phyloP scores from a whole-genome alignment of 2,888 invertebrate genomes.

The Meganola albula region DNA sequence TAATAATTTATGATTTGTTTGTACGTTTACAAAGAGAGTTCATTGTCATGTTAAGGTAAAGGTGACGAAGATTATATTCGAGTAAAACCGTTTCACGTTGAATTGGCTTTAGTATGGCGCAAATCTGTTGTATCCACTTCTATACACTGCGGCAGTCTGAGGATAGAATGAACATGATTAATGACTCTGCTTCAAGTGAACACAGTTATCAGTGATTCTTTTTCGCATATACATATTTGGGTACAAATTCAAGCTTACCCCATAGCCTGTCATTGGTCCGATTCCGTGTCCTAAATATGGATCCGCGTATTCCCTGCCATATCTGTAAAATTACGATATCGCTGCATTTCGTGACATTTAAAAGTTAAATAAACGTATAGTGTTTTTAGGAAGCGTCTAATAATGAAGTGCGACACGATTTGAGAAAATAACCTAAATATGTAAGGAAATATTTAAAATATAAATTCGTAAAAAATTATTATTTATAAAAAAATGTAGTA shows the following conservation, averaged over 20 bases:
- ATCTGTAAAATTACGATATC: slow-evolving; percentile 72
- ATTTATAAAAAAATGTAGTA: too few species aligned
- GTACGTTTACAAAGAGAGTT: slow-evolving; percentile 77
- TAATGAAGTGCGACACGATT: too few species aligned
- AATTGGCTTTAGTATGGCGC: slow-evolving; percentile 87
- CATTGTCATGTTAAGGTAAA: slow-evolving; percentile 73
- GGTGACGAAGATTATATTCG: slow-evolving; percentile 69
- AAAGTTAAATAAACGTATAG: too few species aligned
- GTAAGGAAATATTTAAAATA: too few species aligned
- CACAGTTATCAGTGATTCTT: too few species aligned
- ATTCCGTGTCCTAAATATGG: slow-evolving; percentile 97
- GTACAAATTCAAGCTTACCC: slow-evolving; percentile 80
- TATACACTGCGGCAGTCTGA: slow-evolving; percentile 95
- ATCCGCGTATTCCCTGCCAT: slow-evolving; percentile 94
- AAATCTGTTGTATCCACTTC: slow-evolving; percentile 96
- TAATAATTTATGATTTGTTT: slow-evolving; percentile 67
- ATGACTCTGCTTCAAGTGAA: neutral
- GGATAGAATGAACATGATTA: slow-evolving; percentile 9
- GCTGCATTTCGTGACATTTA: too few species aligned
- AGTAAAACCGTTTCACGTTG: slow-evolving; percentile 60
- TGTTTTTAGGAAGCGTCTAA: too few species aligned
- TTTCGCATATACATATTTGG: neutral
- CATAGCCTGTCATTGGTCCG: slow-evolving; percentile 97
- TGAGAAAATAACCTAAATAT: too few species aligned
- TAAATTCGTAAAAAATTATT: too few species aligned